Evolutionary conservation across 2,797 vertebrate genomes (phyloP).

Genomic region (Karalla daura): DNA sequence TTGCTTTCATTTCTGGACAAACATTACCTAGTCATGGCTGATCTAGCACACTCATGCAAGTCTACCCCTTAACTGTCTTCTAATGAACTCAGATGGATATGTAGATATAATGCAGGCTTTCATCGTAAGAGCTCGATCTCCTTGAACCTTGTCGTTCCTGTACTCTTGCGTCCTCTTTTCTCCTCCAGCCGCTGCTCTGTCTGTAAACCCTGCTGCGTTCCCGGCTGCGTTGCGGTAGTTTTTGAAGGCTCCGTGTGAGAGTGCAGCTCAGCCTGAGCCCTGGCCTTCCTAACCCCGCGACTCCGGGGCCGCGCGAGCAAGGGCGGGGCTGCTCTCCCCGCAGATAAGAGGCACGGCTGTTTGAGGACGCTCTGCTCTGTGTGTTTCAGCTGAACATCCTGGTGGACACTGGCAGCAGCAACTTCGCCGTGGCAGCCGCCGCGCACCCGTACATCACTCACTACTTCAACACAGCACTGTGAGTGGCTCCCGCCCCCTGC

Average conservation of each 20-base stretch:
- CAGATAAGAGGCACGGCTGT: constrained; percentile 2
- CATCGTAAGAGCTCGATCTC: no score
- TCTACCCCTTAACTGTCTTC: no score
- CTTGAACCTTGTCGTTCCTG: no score
- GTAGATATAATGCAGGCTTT: no score
- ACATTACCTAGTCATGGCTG: no score
- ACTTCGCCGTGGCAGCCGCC: constrained; percentile 95
- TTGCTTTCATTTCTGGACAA: no score
- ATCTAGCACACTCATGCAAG: no score
- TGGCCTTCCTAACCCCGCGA: constrained; percentile 1
- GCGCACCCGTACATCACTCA: constrained; percentile 86
- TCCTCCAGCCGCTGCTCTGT: no score
- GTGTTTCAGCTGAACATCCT: constrained; percentile 93
- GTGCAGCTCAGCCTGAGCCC: background rate
- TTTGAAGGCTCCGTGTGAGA: background rate
- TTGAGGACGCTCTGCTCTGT: constrained; percentile 50
- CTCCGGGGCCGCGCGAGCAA: background rate
- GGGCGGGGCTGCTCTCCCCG: background rate
- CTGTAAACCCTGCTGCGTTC: no score
- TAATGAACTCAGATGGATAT: no score
- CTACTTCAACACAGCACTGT: constrained; percentile 89
- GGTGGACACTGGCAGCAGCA: constrained; percentile 98
- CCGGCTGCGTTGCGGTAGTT: background rate
- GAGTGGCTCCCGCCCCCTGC: constrained; percentile 67
- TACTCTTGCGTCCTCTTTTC: no score